A percentile compares a stretch with the other conserved stretches of the same genome.
phyloP scores from a whole-genome alignment of 2,797 vertebrate genomes.

The Pyrocephalus nanus region DNA sequence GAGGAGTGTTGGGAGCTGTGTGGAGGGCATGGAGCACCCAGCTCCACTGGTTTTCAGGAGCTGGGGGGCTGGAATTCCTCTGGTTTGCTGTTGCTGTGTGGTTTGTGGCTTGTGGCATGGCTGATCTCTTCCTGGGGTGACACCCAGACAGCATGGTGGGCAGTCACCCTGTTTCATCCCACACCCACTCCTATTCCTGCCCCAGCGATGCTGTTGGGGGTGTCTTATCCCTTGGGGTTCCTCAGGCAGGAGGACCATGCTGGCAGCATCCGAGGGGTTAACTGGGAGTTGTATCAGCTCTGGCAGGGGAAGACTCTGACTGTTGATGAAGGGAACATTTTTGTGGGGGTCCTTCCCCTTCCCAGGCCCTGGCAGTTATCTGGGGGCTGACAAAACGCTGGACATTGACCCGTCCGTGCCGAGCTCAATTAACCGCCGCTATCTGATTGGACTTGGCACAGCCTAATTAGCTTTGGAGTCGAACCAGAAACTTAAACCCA shows the following conservation, averaged over 20 bases:
- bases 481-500: conserved; percentile 9
- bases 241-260: rapidly evolving
- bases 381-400: conserved; percentile 1
- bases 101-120: rapidly evolving
- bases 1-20: not conserved
- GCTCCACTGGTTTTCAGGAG: not conserved
- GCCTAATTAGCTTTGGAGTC: conserved; percentile 62
- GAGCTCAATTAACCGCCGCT: conserved; percentile 26
- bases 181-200: not conserved
- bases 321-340: not conserved
- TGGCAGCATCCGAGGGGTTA: not conserved
- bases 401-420: conserved; percentile 36
- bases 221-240: not conserved
- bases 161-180: rapidly evolving
- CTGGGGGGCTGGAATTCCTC: rapidly evolving
- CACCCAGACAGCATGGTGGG: not conserved
- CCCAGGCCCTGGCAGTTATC: conserved; percentile 50
- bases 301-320: not conserved
- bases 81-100: not conserved
- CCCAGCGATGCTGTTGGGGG: rapidly evolving
- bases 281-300: not conserved
- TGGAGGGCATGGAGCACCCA: rapidly evolving
- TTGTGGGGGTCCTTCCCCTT: conserved; percentile 33
- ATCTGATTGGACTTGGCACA: conserved; percentile 58
- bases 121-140: not conserved